Evolutionary conservation across 1,140 invertebrate genomes (phyloP), one percentile per base, ranked within the genome.

Genomic region (Drosophila erecta): DNA sequence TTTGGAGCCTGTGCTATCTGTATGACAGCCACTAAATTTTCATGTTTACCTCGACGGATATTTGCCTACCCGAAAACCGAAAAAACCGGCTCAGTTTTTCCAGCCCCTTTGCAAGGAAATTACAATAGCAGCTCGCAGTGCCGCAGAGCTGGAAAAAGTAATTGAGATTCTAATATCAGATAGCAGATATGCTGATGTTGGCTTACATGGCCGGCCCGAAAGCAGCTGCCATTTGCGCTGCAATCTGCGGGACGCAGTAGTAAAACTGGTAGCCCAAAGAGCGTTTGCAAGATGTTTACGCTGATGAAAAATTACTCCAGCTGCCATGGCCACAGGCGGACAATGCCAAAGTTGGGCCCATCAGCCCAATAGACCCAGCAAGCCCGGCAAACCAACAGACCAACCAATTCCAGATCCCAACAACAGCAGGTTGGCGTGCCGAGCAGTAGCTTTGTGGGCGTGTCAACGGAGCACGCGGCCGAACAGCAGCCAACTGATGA

Each of bases 81-180:
- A 71, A 51, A 35, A 70, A 27, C 74, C 71, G 53, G 71, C 80
- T 58, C 24, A 75, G 72, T n/a, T 75, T 57, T 65, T 22, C 46
- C 55, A 40, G 43, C 38, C 69, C 59, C 47, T 47, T 76, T 38
- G 8, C 51, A 57, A 44, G 35, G 62, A 78, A 61, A 76, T 50
- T 75, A 86, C 79, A 71, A 71, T 70, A 70, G 66, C 66, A 70
- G 81, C 79, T 24, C 4, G 24, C 24, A 24, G 24, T 24, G 24
- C 4, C 74, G 73, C 81, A 75, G 74, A 75, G 75, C 65, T 89
- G 79, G 54, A 86, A 86, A 85, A 71, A 83, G 84, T 87, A 87
- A 86, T 86, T 86, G 83, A 86, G 83, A 86, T 86, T 86, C 83
- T 86, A 86, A 86, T 86, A 86, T 86, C 83, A 86, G 83, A 86